Conservation (phyloP, 2,888 invertebrate species). For the Mermis nigrescens region DNA sequence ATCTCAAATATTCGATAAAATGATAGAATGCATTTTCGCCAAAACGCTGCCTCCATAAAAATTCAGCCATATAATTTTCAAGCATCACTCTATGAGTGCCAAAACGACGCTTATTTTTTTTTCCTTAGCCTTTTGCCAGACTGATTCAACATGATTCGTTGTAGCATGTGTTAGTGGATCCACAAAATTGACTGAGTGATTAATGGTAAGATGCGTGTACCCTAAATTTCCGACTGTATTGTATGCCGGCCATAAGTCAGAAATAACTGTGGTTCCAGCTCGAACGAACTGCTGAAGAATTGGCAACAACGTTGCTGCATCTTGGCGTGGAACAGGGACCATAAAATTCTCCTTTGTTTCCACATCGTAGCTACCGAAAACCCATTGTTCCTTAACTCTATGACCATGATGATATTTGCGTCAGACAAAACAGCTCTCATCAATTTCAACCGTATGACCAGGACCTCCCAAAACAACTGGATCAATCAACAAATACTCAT, state of each 20-base stretch:
- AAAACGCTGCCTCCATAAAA: not conserved
- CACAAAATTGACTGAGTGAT: constrained; percentile 18
- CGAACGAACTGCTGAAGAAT: constrained; percentile 16
- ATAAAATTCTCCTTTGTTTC: constrained; percentile 14
- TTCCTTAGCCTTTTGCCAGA: not conserved
- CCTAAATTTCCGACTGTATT: constrained; percentile 8
- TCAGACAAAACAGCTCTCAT: constrained; percentile 14
- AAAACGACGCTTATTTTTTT: not conserved
- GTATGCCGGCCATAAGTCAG: constrained; percentile 4
- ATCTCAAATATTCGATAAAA: not conserved
- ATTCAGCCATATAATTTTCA: not conserved
- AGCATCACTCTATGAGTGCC: not conserved
- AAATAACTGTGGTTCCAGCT: constrained; percentile 17
- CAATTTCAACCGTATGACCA: constrained; percentile 12
- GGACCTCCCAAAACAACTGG: not conserved
- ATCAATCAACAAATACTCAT: not conserved
- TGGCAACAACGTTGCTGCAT: constrained; percentile 11
- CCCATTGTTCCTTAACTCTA: constrained; percentile 17
- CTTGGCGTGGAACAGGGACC: constrained; percentile 13
- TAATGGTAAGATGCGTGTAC: constrained; percentile 17
- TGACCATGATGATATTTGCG: constrained; percentile 15
- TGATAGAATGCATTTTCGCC: not conserved
- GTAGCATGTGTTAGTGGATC: constrained; percentile 16
- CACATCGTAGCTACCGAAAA: constrained; percentile 18
- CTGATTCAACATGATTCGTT: constrained; percentile 15